Percentiles rank a stretch among this genome's conserved stretches.
phyloP scores from a whole-genome alignment of 2,888 invertebrate species.

The Phragmatobia fuliginosa region DNA sequence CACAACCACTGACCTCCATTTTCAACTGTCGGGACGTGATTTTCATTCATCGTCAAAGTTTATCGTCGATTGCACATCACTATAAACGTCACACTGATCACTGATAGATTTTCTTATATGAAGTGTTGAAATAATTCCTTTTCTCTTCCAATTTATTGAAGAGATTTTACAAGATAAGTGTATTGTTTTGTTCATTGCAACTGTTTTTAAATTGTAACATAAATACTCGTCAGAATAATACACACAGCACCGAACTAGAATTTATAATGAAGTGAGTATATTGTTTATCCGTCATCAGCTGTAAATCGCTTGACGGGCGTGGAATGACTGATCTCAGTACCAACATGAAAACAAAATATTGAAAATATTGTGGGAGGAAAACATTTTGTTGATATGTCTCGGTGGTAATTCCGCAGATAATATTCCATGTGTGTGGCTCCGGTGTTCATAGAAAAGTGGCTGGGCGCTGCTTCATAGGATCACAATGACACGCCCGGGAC shows the following conservation, averaged over 20 bases:
- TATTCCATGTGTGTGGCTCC: constrained; percentile 63
- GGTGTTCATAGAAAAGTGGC: constrained; percentile 43
- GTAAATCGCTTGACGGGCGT: constrained; percentile 54
- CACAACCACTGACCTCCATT: constrained; percentile 13
- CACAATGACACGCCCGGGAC: constrained; percentile 87
- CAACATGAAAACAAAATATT: constrained; percentile 60
- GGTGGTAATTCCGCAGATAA: constrained; percentile 68
- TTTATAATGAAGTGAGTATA: constrained; percentile 61
- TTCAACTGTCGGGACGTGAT: constrained; percentile 7
- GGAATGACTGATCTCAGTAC: constrained; percentile 54
- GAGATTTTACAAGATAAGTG: constrained; percentile 19
- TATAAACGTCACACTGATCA: constrained; percentile 35
- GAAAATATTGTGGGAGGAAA: constrained; percentile 39
- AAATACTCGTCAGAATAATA: constrained; percentile 37
- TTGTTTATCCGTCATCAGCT: constrained; percentile 49
- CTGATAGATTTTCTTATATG: background rate
- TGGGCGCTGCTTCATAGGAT: constrained; percentile 35
- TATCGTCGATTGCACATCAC: constrained; percentile 35
- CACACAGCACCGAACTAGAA: constrained; percentile 33
- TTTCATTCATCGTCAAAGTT: constrained; percentile 29
- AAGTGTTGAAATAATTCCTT: constrained; percentile 6
- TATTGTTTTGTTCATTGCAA: constrained; percentile 39
- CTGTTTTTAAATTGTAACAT: constrained; percentile 27
- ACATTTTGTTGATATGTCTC: constrained; percentile 48
- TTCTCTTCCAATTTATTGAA: constrained; percentile 25